A percentile compares a stretch with the other conserved stretches of the same genome.
phyloP scores from a whole-genome alignment of 2,113 vertebrate genomes.

The Hiodon alosoides region DNA sequence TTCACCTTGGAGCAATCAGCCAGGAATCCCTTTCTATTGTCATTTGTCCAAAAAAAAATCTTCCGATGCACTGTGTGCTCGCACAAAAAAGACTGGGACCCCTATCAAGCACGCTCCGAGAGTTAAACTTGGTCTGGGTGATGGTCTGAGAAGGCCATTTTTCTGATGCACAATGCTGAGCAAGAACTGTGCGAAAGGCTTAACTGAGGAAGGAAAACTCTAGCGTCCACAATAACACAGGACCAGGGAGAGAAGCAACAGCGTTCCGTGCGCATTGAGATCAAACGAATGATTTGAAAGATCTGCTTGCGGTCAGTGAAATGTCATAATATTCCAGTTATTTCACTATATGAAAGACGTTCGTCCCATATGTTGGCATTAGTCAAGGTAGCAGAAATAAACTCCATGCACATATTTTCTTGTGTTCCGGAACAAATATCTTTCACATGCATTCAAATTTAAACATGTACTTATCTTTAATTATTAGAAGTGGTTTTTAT shows the following conservation, averaged over 20 bases:
- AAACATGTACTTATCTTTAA: constrained; percentile 43
- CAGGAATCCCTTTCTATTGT: constrained; percentile 48
- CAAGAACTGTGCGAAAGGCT: no score
- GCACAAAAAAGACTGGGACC: no score
- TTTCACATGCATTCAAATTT: constrained; percentile 41
- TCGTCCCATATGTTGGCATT: constrained; percentile 13
- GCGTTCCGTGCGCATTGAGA: constrained; percentile 29
- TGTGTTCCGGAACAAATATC: constrained; percentile 37
- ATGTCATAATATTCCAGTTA: constrained; percentile 22
- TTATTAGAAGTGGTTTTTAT: constrained; percentile 31
- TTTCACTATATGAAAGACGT: neutral
- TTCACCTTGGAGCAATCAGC: constrained; percentile 53
- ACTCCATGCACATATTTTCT: constrained; percentile 34
- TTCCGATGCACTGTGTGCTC: neutral
- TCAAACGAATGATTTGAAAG: constrained; percentile 42
- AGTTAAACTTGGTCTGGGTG: no score
- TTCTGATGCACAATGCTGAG: no score
- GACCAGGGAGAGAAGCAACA: constrained; percentile 5
- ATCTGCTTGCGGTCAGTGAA: constrained; percentile 36
- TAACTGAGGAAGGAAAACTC: no score
- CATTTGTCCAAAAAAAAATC: constrained; percentile 14
- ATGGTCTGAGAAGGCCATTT: no score
- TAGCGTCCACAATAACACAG: no score
- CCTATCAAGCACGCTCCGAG: no score
- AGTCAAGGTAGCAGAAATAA: constrained; percentile 28